Evolutionary conservation across 2,888 invertebrate species (phyloP), one percentile per base, ranked within the genome.

Genomic region (Archips xylosteana): DNA sequence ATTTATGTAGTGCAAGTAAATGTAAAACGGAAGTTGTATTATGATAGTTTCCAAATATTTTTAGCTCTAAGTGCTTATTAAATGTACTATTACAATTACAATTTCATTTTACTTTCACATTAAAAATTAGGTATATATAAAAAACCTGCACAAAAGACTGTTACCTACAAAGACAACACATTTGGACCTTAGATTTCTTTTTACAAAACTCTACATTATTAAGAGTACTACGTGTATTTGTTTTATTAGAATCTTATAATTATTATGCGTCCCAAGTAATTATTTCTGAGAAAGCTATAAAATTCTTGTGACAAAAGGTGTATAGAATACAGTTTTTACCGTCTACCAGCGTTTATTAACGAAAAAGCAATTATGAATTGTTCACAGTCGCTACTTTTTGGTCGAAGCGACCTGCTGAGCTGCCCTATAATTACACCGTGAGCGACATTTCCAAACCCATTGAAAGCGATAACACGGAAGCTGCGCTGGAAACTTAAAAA

Each of bases 401-500:
- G 80, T 79, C 79, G 80, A 68, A 85, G 90, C 89, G 89, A 92
- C 94, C 93, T 92, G 94, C 93, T 92, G 90, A 68, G 91, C 84
- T 81, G 87, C 91, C 87, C 91, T 92, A 88, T 94, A 94, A 94
- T 94, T 94, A 94, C 89, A 88, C 88, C 82, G 83, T 85, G 90
- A 92, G 89, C 91, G 90, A 92, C 90, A 89, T 92, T 92, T 88
- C 83, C 84, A 87, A 90, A 91, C 87, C 93, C 87, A 89, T 94
- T 92, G 92, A 90, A 92, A 94, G 89, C 93, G 94, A 94, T 93
- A 94, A 94, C 94, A 90, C 94, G 94, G 94, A 94, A 94, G 93
- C 92, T 92, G 92, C 85, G 88, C 81, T 87, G 86, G 89, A 90
- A 92, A 92, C 89, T 92, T 92, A 93, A 92, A 94, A 94, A 92